A percentile compares a stretch with the other conserved stretches of the same genome.
Evolutionary conservation across 2,888 invertebrate genomes (phyloP).

Genomic region (Laspeyria flexula): DNA sequence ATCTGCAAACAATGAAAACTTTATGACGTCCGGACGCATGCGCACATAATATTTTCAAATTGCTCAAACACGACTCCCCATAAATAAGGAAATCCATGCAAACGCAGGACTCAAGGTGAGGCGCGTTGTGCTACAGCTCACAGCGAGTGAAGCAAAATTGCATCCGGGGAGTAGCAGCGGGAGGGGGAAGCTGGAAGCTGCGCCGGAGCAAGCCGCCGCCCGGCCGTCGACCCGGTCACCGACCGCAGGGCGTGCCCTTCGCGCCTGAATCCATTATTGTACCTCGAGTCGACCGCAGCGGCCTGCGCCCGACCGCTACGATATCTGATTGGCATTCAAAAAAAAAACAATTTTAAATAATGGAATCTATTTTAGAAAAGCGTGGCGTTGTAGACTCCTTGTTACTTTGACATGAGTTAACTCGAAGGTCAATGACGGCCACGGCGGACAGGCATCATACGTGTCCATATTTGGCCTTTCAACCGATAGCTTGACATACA

Average conservation of each 20-base stretch:
- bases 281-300: conserved; percentile 34
- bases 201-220: conserved; percentile 58
- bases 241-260: conserved; percentile 64
- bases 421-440: neutral
- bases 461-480: conserved; percentile 1
- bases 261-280: conserved; percentile 39
- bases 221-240: conserved; percentile 64
- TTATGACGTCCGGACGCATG: conserved; percentile 18
- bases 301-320: conserved; percentile 24
- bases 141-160: conserved; percentile 25
- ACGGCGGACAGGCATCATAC: neutral
- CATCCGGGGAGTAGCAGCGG: conserved; percentile 9
- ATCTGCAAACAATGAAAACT: conserved; percentile 17
- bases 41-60: conserved; percentile 24
- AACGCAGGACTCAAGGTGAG: conserved; percentile 44
- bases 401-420: neutral
- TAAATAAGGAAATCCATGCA: conserved; percentile 44
- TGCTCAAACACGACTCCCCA: conserved; percentile 21
- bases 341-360: conserved; percentile 13
- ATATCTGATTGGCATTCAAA: conserved; percentile 28
- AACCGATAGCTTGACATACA: conserved; percentile 1
- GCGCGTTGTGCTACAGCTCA: conserved; percentile 35
- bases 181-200: conserved; percentile 42
- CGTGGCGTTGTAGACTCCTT: neutral
- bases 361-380: conserved; percentile 12